Conservation (phyloP, 2,797 vertebrate genomes). For the Xiphophorus birchmanni region DNA sequence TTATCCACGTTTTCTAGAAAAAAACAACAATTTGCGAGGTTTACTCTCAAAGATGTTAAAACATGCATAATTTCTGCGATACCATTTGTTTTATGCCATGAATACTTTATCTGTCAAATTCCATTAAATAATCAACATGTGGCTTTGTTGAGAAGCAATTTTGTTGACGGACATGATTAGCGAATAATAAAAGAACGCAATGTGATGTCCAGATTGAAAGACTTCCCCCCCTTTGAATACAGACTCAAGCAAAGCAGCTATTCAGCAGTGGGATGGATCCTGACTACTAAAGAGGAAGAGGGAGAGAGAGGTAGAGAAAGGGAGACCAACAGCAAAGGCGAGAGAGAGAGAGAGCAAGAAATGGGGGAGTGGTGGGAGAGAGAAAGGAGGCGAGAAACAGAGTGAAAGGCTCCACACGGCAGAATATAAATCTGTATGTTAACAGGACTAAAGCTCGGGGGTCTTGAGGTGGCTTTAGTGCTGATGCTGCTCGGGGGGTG, state of each 20-base stretch:
- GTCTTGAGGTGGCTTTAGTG: conserved; percentile 65
- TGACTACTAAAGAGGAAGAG: conserved; percentile 87
- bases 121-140: conserved; percentile 68
- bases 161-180: conserved; percentile 36
- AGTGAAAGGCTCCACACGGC: conserved; percentile 77
- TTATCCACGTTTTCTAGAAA: background rate
- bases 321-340: conserved; percentile 25
- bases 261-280: conserved; percentile 88
- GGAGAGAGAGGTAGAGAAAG: conserved; percentile 66
- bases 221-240: conserved; percentile 69
- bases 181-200: conserved; percentile 52
- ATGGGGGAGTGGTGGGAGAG: conserved; percentile 69
- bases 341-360: conserved; percentile 50
- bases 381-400: conserved; percentile 69
- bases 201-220: conserved; percentile 70
- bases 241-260: conserved; percentile 81
- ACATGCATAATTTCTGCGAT: conserved; percentile 25
- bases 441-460: conserved; percentile 74
- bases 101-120: conserved; percentile 4
- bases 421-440: conserved; percentile 82
- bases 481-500: conserved; percentile 57
- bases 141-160: conserved; percentile 35
- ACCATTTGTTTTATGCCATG: conserved; percentile 11
- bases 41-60: conserved; percentile 22
- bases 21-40: background rate